These are phyloP conservation scores for Diplodus puntazzo DNA, from an alignment of 2,797 vertebrate species.

Conservation along the genomic window DNA sequence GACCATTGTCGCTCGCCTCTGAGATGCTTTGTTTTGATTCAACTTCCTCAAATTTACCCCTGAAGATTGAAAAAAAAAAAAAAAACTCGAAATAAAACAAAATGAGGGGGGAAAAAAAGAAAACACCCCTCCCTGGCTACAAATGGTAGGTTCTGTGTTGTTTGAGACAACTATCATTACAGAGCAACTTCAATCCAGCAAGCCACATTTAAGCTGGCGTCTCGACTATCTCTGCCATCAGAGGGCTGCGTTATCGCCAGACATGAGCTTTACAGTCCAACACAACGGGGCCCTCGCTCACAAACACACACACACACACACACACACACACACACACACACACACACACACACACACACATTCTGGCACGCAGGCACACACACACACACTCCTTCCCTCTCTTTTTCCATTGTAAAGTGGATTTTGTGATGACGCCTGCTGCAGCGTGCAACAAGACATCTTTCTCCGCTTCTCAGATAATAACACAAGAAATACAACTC, in stretches of 20 bases:
- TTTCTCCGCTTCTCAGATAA: constrained; percentile 18
- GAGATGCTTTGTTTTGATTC: constrained; percentile 64
- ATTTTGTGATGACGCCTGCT: constrained; percentile 52
- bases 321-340: constrained; percentile 54
- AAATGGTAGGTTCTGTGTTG: constrained; percentile 79
- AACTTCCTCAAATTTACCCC: constrained; percentile 47
- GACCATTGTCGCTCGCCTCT: constrained; percentile 60
- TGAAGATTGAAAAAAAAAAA: constrained; percentile 1
- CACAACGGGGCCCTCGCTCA: constrained; percentile 59
- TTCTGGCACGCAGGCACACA: constrained; percentile 37
- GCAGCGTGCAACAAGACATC: constrained; percentile 22
- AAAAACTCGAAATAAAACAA: constrained; percentile 30
- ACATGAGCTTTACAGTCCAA: constrained; percentile 73
- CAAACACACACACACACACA: constrained; percentile 53
- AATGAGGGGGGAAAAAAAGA: constrained; percentile 15
- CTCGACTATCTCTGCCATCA: constrained; percentile 85
- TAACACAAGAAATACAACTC: constrained; percentile 33
- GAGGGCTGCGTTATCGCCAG: constrained; percentile 82
- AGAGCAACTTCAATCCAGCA: constrained; percentile 82
- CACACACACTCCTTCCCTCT: constrained; percentile 41
- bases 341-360: constrained; percentile 41
- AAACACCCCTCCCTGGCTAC: constrained; percentile 50
- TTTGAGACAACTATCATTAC: constrained; percentile 86
- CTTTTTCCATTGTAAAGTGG: constrained; percentile 55
- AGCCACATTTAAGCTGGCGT: constrained; percentile 85